A percentile compares a stretch with the other conserved stretches of the same genome.
These are phyloP conservation scores for Phylloscopus collybita DNA, from an alignment of 2,797 vertebrate species.

Conservation along the genomic window DNA sequence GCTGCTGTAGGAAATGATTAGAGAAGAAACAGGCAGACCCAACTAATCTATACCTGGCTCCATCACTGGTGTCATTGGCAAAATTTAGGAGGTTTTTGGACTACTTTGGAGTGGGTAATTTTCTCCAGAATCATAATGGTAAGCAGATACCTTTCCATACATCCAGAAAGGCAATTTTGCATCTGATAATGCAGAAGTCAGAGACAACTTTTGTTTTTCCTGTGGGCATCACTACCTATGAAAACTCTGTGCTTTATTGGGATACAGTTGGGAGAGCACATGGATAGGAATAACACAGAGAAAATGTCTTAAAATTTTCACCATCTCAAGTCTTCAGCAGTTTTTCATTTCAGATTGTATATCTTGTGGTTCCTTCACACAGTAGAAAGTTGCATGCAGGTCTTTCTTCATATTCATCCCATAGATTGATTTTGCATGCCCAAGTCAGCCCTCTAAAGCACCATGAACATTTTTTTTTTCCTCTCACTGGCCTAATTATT, in stretches of 20 bases:
- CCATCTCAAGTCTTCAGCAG: neutral
- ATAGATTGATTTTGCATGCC: neutral
- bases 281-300: neutral
- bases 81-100: neutral
- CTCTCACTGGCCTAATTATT: conserved; percentile 6
- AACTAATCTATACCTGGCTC: neutral
- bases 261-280: neutral
- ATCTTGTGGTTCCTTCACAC: neutral
- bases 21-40: neutral
- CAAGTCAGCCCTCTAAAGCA: neutral
- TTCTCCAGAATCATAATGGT: neutral
- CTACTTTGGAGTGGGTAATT: neutral
- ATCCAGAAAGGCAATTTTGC: neutral
- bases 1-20: neutral
- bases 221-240: neutral
- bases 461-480: neutral
- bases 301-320: neutral
- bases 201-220: neutral
- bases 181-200: neutral
- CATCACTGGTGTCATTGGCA: neutral
- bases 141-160: neutral
- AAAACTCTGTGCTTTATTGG: neutral
- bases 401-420: neutral
- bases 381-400: neutral
- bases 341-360: neutral